Percentiles rank a stretch among this genome's conserved stretches.
These are phyloP conservation scores for Microctenopoma steveboyesi DNA, from an alignment of 2,797 vertebrate species.

Conservation along the genomic window DNA sequence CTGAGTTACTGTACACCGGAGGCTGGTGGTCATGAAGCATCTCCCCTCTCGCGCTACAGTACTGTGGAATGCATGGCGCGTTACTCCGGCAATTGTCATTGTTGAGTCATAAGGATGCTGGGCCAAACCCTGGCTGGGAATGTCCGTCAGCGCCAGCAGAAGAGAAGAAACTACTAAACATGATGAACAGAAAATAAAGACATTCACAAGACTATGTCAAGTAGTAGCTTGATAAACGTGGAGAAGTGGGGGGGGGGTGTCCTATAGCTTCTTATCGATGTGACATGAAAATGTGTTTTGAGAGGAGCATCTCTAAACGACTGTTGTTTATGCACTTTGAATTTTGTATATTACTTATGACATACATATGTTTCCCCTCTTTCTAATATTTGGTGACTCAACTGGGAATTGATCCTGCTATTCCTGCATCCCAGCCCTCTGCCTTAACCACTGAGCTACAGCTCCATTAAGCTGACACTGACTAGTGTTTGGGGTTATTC, in stretches of 20 bases:
- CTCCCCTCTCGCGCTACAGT: not conserved
- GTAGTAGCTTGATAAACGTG: too few species aligned
- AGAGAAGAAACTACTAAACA: not conserved
- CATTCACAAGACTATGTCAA: not conserved
- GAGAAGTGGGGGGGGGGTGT: not conserved
- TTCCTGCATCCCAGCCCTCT: too few species aligned
- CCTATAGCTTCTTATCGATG: not conserved
- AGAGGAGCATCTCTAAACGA: too few species aligned
- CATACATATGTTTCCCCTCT: too few species aligned
- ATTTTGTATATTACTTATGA: not conserved
- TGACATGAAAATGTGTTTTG: too few species aligned
- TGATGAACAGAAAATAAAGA: not conserved
- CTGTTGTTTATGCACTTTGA: not conserved
- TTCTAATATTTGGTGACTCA: too few species aligned
- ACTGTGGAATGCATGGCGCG: conserved; percentile 7
- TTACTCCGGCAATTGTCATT: conserved; percentile 22
- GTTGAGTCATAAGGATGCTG: conserved; percentile 15
- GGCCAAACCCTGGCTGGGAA: conserved; percentile 32
- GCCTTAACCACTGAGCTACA: too few species aligned
- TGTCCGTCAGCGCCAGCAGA: conserved; percentile 10
- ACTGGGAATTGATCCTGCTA: too few species aligned
- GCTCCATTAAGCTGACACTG: not conserved
- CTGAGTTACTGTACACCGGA: not conserved
- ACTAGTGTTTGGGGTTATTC: not conserved
- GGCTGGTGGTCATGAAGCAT: not conserved